Evolutionary conservation across 2,797 vertebrate species (phyloP), one percentile per base, ranked within the genome.

Genomic region (Sphaeramia orbicularis): DNA sequence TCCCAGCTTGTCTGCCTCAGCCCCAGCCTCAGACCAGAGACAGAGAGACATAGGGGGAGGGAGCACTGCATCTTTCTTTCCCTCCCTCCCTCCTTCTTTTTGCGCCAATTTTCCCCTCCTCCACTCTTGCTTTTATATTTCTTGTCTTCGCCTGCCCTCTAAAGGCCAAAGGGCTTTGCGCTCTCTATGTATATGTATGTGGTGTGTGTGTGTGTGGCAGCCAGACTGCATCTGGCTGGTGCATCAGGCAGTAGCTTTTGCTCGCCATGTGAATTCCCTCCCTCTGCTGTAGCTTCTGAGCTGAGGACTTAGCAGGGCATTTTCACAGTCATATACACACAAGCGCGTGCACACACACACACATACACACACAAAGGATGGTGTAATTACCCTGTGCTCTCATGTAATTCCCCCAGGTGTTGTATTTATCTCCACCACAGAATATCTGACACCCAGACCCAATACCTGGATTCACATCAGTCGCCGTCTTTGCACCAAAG

Each of bases 91-190:
- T 76, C 80, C 76, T 57, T 81, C 63, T 73, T 83, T 88, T 92
- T 87, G 71, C 57, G 68, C 85, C 86, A 85, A 86, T 92, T 94
- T 92, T 93, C 88, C 90, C 88, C 84, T 89, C 89, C 90, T 92
- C 89, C 91, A 89, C 90, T 79, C 74, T 60, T 18, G 84, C 92
- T 92, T 94, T 92, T 95, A 91, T 92, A 96, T 96, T 96, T 94
- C 94, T 94, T 95, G 96, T 96, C 94, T 96, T 97, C 91, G 97
- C 91, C 97, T 98, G 97, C 98, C 97, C 96, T 97, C 97, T 99
- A 97, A 97, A 97, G 98, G 97, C 95, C 87, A 94, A 91, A 91
- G 92, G 80, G 92, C 93, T 91, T 80, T 84, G 86, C 81, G 55
- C 71, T 87, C 16, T 53, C 27, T 75, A 11, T 84, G 70, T 86